Percentiles rank a stretch among this genome's conserved stretches.
Conservation (phyloP, 2,113 vertebrate genomes). For the Microtus pennsylvanicus region DNA sequence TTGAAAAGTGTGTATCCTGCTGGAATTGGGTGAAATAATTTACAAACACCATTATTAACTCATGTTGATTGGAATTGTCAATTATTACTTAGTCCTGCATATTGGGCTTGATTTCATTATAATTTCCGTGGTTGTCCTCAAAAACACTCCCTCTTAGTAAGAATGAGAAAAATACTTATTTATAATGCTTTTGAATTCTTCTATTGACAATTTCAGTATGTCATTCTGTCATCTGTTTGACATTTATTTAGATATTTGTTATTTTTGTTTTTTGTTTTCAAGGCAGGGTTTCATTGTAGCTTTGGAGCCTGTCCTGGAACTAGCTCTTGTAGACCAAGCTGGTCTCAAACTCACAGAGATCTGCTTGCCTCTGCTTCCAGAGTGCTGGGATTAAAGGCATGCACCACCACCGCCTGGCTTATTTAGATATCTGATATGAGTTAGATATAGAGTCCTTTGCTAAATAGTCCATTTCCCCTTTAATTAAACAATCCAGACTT, state of each 20-base stretch:
- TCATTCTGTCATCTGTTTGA: neutral
- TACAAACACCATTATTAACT: neutral
- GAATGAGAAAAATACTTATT: neutral
- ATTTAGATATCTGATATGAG: neutral
- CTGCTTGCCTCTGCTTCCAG: no score
- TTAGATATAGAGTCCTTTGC: neutral
- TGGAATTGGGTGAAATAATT: neutral
- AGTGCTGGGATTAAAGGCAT: no score
- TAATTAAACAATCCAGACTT: neutral
- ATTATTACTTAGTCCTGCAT: neutral
- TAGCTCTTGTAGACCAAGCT: no score
- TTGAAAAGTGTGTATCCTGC: neutral
- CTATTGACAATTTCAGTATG: conserved; percentile 1
- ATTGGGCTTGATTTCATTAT: neutral
- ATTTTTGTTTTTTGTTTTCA: neutral
- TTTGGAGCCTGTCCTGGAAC: no score
- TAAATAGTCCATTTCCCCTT: neutral
- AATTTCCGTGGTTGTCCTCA: neutral
- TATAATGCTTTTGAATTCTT: neutral
- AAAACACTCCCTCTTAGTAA: neutral
- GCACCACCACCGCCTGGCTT: neutral
- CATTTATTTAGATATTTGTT: neutral
- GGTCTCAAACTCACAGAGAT: no score
- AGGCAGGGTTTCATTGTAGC: no score
- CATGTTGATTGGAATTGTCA: neutral